These are phyloP conservation scores for Romanogobio albipinnatus DNA, from an alignment of 2,113 vertebrate genomes.

Conservation along the genomic window DNA sequence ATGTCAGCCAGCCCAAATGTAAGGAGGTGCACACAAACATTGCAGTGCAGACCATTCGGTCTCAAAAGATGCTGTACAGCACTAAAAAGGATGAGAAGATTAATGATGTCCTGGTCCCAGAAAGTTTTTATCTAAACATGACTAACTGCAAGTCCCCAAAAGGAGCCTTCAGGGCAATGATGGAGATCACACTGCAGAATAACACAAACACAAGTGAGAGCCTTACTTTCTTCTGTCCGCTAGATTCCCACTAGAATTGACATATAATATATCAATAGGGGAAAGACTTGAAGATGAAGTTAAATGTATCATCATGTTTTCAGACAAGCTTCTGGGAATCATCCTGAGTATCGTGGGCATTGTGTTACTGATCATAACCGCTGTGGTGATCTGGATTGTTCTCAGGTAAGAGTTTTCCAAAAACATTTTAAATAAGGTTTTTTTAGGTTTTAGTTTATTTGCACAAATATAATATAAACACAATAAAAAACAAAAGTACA, in stretches of 20 bases:
- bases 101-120: conserved; percentile 61
- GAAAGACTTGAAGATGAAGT: not conserved
- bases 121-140: conserved; percentile 89
- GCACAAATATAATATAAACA: too few species aligned
- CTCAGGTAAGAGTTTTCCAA: conserved; percentile 74
- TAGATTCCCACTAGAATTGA: not conserved
- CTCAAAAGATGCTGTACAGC: conserved; percentile 65
- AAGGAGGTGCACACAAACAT: conserved; percentile 72
- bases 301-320: conserved; percentile 21
- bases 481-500: too few species aligned
- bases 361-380: conserved; percentile 71
- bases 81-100: conserved; percentile 79
- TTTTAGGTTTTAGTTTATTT: too few species aligned
- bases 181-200: conserved; percentile 75
- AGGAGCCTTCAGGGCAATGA: conserved; percentile 75
- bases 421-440: conserved; percentile 10
- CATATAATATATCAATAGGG: not conserved
- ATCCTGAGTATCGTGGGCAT: conserved; percentile 73
- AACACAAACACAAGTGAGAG: conserved; percentile 51
- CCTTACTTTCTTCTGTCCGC: not conserved
- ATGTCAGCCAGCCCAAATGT: conserved; percentile 79
- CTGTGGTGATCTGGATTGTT: conserved; percentile 77
- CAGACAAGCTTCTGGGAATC: conserved; percentile 73
- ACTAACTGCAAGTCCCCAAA: conserved; percentile 83
- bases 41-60: conserved; percentile 70